Evolutionary conservation across 1,140 invertebrate genomes (phyloP).

Genomic region (Drosophila gunungcola): DNA sequence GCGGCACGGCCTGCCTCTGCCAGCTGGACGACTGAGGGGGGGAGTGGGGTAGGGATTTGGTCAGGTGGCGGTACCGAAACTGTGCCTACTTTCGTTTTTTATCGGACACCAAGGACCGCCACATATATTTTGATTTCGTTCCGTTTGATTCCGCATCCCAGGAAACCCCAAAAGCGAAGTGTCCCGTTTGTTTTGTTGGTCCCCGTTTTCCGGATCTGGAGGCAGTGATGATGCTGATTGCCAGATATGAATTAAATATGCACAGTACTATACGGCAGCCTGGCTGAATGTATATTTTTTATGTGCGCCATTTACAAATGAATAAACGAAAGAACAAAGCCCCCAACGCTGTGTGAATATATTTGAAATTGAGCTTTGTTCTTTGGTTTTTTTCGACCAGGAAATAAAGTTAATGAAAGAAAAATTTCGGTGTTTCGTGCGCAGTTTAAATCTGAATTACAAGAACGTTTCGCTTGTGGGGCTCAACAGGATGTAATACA

Average conservation of each 20-base stretch:
- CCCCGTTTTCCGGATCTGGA: slow-evolving; percentile 40
- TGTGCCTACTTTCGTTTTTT: slow-evolving; percentile 17
- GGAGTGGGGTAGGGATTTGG: slow-evolving; percentile 14
- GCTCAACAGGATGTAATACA: slow-evolving; percentile 35
- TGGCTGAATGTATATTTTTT: slow-evolving; percentile 58
- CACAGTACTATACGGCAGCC: slow-evolving; percentile 50
- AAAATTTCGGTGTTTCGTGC: slow-evolving; percentile 22
- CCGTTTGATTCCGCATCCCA: slow-evolving; percentile 37
- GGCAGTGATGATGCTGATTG: slow-evolving; percentile 64
- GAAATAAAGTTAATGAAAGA: slow-evolving; percentile 46
- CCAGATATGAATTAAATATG: slow-evolving; percentile 79
- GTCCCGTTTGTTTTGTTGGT: slow-evolving; percentile 60
- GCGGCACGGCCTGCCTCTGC: slow-evolving; percentile 92
- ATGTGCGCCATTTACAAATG: slow-evolving; percentile 76
- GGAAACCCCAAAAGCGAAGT: slow-evolving; percentile 55
- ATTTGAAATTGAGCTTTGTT: slow-evolving; percentile 31
- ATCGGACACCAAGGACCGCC: slow-evolving; percentile 12
- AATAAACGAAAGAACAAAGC: slow-evolving; percentile 69
- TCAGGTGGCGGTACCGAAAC: slow-evolving; percentile 30
- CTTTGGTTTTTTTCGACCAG: slow-evolving; percentile 19
- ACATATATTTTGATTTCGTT: slow-evolving; percentile 54
- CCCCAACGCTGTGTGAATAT: slow-evolving; percentile 18
- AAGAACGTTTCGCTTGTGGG: background rate
- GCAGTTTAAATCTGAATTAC: slow-evolving; percentile 19
- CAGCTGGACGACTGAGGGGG: slow-evolving; percentile 89